Evolutionary conservation across 2,797 vertebrate species (phyloP).

Genomic region (Basileuterus tristriatus): DNA sequence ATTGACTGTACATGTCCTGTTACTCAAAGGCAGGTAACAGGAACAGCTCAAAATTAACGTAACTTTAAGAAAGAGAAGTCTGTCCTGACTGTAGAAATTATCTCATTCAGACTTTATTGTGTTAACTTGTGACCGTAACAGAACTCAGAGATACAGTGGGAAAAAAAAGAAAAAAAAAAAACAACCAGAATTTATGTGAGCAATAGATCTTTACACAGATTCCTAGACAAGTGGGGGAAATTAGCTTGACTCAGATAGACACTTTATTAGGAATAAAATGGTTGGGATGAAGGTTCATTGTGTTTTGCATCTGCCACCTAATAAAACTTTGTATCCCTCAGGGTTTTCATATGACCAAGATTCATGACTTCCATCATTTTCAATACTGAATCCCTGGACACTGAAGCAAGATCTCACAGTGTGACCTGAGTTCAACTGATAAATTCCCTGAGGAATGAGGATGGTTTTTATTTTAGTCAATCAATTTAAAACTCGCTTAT

Average conservation of each 20-base stretch:
- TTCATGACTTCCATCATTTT: constrained; percentile 17
- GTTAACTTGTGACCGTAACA: neutral
- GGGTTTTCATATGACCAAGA: constrained; percentile 9
- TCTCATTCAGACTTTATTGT: neutral
- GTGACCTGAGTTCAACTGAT: neutral
- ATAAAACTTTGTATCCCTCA: constrained; percentile 25
- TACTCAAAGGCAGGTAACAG: neutral
- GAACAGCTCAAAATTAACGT: neutral
- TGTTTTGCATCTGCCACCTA: constrained; percentile 34
- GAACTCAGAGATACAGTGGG: neutral
- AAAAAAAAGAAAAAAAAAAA: no score
- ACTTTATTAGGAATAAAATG: neutral
- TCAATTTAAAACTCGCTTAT: neutral
- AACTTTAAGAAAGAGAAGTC: neutral
- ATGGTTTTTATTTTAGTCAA: constrained; percentile 17
- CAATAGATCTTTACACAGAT: neutral
- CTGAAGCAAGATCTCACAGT: neutral
- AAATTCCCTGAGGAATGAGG: neutral
- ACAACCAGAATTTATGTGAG: neutral
- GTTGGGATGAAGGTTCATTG: neutral
- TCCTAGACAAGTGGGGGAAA: neutral
- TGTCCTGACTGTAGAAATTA: neutral
- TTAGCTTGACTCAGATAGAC: neutral
- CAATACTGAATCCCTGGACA: neutral
- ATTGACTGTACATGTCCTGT: neutral